These are phyloP conservation scores for Chymomyza procnemis DNA, from an alignment of 2,888 invertebrate genomes.

Conservation along the genomic window DNA sequence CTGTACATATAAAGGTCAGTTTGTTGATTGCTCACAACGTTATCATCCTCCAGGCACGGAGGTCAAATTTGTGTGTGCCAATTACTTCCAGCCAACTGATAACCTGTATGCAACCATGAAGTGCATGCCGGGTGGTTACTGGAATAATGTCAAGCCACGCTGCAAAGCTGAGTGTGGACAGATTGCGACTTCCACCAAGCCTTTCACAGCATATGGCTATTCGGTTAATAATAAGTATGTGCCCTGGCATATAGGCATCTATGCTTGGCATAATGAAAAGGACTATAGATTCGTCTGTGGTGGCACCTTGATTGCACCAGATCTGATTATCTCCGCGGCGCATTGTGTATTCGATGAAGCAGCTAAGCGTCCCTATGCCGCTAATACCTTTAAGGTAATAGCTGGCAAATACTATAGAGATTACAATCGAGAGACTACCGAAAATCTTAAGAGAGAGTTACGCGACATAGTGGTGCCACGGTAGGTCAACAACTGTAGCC, in stretches of 20 bases:
- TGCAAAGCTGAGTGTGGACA: constrained; percentile 54
- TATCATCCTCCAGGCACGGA: constrained; percentile 56
- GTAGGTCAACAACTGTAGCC: constrained; percentile 25
- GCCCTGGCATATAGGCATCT: constrained; percentile 60
- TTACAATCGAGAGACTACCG: constrained; percentile 25
- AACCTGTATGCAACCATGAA: constrained; percentile 31
- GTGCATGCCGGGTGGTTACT: constrained; percentile 43
- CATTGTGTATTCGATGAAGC: constrained; percentile 56
- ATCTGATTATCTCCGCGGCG: constrained; percentile 57
- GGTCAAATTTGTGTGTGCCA: constrained; percentile 51
- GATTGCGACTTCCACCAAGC: constrained; percentile 55
- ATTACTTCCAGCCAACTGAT: constrained; percentile 36
- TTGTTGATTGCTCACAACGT: constrained; percentile 34
- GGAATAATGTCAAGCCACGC: constrained; percentile 45
- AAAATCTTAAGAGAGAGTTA: constrained; percentile 32
- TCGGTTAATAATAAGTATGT: constrained; percentile 55
- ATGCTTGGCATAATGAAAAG: constrained; percentile 38
- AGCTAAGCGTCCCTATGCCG: constrained; percentile 12
- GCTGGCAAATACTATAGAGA: constrained; percentile 52
- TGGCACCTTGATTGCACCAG: constrained; percentile 55
- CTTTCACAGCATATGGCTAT: constrained; percentile 51
- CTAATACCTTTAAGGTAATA: constrained; percentile 41
- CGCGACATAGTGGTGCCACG: constrained; percentile 34
- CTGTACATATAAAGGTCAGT: constrained; percentile 41
- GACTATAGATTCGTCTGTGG: constrained; percentile 51